Conservation (phyloP, 64 coral and sea anemone genomes). For the Montipora efflorescens region DNA sequence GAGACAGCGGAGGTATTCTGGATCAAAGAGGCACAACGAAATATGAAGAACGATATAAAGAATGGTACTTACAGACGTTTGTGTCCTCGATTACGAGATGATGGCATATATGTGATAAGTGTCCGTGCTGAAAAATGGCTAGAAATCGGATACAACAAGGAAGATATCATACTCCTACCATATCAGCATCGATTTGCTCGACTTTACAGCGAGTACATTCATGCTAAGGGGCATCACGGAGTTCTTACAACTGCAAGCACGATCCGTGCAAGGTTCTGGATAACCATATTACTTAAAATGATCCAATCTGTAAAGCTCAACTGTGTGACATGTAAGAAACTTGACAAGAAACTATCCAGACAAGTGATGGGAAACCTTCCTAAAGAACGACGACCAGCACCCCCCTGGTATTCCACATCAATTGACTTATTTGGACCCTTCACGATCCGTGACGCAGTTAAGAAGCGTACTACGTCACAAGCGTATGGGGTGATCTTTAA, state of each 20-base stretch:
- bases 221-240: constrained; percentile 47
- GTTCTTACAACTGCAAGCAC: constrained; percentile 46
- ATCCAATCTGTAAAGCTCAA: constrained; percentile 2
- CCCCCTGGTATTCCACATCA: constrained; percentile 44
- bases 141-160: constrained; percentile 33
- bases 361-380: constrained; percentile 52
- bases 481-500: constrained; percentile 46
- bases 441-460: constrained; percentile 19
- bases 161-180: constrained; percentile 28
- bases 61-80: too few species aligned
- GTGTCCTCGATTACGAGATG: too few species aligned
- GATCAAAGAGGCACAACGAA: too few species aligned
- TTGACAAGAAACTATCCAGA: background rate
- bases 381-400: background rate
- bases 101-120: too few species aligned
- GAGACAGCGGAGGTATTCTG: too few species aligned
- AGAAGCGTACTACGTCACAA: constrained; percentile 35
- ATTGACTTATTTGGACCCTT: constrained; percentile 36
- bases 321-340: constrained; percentile 21
- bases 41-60: too few species aligned
- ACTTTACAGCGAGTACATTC: constrained; percentile 30
- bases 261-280: constrained; percentile 46
- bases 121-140: constrained; percentile 1
- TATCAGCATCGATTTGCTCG: constrained; percentile 35
- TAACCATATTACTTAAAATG: background rate